Evolutionary conservation across 1,140 invertebrate species (phyloP), one percentile per base, ranked within the genome.

Genomic region (Drosophila punjabiensis): DNA sequence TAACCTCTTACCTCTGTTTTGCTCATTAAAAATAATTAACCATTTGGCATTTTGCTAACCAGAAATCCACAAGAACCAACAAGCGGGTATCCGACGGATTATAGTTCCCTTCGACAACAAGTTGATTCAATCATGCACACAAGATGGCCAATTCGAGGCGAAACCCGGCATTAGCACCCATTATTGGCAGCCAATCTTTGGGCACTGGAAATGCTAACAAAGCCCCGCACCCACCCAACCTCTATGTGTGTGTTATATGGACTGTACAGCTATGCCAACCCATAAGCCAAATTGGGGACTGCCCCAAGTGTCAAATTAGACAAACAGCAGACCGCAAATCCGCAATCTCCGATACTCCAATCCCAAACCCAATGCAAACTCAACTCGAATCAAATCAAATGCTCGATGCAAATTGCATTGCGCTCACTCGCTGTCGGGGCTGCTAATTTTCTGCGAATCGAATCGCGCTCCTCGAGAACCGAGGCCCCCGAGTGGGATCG

Each of bases 301-400:
- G 86, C 86, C 86, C 79, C 82, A 86, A 90, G 86, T 89, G 86
- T 89, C 86, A 89, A 89, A 89, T 89, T 89, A 89, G 86, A 79
- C 78, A 82, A 89, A 79, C 75, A 65, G 81, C 81, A 78, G 73
- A 83, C 64, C 71, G 67, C 84, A 77, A 80, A 69, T 48, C 64
- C 35, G 61, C 56, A 70, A 62, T 18, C n/a, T 8, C 33, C 60
- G 61, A 45, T 35, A 35, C 41, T 35, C 10, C 30, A 50, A 28
- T 32, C 39, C 13, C 55, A 50, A 28, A 32, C 39, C 13, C 55
- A 58, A 58, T n/a, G 20, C 55, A 58, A 32, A 53, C 43, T 50
- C 45, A 37, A 41, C 28, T 61, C 11, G 13, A 52, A 24, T 66
- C 69, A 79, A 88, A 76, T 87, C 52, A 88, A 87, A 71, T 87